Conservation (phyloP, 2,888 invertebrate species). For the Hydroisotoma schaefferi region DNA sequence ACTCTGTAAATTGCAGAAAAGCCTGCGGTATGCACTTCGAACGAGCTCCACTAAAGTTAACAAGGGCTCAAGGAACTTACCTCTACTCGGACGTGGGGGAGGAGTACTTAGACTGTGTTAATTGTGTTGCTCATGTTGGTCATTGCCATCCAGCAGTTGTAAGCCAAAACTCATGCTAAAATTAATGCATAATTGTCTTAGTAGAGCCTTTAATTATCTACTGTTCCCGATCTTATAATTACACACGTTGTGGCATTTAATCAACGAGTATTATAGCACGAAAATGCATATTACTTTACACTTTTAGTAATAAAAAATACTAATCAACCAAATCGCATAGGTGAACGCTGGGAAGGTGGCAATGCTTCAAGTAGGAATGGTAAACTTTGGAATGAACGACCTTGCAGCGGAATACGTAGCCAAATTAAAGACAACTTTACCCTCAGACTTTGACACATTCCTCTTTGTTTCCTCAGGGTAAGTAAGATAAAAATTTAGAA, state of each 20-base stretch:
- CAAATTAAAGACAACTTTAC: conserved; percentile 54
- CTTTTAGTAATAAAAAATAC: conserved; percentile 51
- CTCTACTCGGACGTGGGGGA: conserved; percentile 58
- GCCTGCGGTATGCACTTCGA: conserved; percentile 49
- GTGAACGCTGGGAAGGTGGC: conserved; percentile 55
- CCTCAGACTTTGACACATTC: conserved; percentile 54
- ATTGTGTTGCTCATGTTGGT: conserved; percentile 58
- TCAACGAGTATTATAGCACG: too few species aligned
- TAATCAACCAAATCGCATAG: conserved; percentile 53
- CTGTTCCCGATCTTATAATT: too few species aligned
- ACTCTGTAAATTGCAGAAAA: conserved; percentile 47
- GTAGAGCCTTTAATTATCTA: too few species aligned
- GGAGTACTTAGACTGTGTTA: conserved; percentile 60
- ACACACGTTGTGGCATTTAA: too few species aligned
- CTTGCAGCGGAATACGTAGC: conserved; percentile 55
- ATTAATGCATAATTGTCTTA: too few species aligned
- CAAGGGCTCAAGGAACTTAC: conserved; percentile 57
- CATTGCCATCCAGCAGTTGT: conserved; percentile 5
- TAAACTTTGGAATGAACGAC: conserved; percentile 56
- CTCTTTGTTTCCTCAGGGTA: conserved; percentile 59
- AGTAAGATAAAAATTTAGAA: too few species aligned
- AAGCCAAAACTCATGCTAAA: too few species aligned
- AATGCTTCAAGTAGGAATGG: conserved; percentile 56
- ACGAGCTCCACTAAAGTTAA: conserved; percentile 56
- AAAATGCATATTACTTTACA: too few species aligned